Evolutionary conservation across 2,888 invertebrate species (phyloP).

Genomic region (Ectemnius cavifrons): DNA sequence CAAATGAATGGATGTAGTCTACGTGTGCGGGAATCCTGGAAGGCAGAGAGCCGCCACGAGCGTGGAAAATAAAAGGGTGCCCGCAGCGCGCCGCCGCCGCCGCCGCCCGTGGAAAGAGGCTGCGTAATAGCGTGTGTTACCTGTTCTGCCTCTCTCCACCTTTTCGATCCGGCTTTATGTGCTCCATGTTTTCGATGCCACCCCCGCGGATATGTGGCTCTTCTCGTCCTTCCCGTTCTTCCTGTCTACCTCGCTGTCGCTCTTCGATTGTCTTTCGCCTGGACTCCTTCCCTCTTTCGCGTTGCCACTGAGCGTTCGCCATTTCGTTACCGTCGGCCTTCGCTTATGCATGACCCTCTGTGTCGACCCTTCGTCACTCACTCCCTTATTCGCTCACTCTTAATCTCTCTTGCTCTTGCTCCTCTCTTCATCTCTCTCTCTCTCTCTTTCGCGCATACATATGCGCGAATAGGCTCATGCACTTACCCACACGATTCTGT

Average conservation of each 20-base stretch:
- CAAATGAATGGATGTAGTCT: constrained; percentile 71
- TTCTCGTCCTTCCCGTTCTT: constrained; percentile 16
- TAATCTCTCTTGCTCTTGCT: no score
- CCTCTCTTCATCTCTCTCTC: background rate
- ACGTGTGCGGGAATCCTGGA: constrained; percentile 55
- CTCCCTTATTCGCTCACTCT: background rate
- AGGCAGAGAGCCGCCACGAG: constrained; percentile 37
- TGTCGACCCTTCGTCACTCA: background rate
- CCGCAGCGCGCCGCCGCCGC: constrained; percentile 28
- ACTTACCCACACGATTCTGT: no score
- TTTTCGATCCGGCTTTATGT: constrained; percentile 22
- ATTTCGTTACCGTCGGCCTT: constrained; percentile 37
- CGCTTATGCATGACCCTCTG: constrained; percentile 5
- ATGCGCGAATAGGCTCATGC: background rate
- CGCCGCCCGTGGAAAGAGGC: constrained; percentile 51
- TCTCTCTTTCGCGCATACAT: background rate
- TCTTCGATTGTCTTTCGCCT: constrained; percentile 15
- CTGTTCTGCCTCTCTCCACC: constrained; percentile 42
- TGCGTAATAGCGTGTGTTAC: constrained; percentile 65
- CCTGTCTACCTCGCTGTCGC: background rate
- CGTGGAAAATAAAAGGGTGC: constrained; percentile 65
- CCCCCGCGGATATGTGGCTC: background rate
- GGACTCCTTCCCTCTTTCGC: constrained; percentile 21
- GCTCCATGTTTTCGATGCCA: constrained; percentile 42
- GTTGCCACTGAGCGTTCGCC: constrained; percentile 22